Evolutionary conservation across 2,113 vertebrate species (phyloP), one percentile per base, ranked within the genome.

Genomic region (Corythornis madagascariensis): DNA sequence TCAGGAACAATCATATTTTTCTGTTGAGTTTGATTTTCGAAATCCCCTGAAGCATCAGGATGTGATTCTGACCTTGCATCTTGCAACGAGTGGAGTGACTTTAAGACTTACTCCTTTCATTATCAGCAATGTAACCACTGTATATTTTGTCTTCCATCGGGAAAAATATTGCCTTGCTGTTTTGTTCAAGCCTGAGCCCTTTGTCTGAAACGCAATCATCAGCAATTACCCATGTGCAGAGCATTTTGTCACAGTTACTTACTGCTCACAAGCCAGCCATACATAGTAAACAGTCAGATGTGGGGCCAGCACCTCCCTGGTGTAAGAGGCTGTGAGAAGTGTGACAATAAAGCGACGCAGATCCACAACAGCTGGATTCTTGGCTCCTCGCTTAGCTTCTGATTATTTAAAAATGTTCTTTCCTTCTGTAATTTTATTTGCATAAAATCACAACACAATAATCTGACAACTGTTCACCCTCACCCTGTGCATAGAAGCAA

Each of bases 241-340:
- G 80, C 86, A 17, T 61, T 93, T 69, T 92, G 93, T 87, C 91
- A 35, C 93, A 91, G 81, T 42, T 92, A 55, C 93, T 91, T 48
- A 13, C 66, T 31, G 70, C 86, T 82, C 89, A 2, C 76, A 43
- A 84, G 42, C 57, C 69, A 73, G 92, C 71, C 80, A 2, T 19
- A 28, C 64, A 6, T 2, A 35, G 84, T 28, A 55, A 78, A 25
- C 61, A 33, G 60, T 26, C 7, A 61, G 45, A 35, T 13, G n/a
- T 10, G 65, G 73, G 83, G 89, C 81, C 84, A 65, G 71, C 24
- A 47, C 67, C 84, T 69, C 8, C 5, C 79, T 73, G 69, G 11
- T 77, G 88, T 31, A 42, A 80, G 78, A 6, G 1, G 16, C 76
- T 61, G 48, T 1, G 31, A 75, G 53, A 14, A 69, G 73, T 57